Base-by-base conservation (phyloP, 1,140 invertebrate genomes). In the Rhagoletis pomonella region DNA sequence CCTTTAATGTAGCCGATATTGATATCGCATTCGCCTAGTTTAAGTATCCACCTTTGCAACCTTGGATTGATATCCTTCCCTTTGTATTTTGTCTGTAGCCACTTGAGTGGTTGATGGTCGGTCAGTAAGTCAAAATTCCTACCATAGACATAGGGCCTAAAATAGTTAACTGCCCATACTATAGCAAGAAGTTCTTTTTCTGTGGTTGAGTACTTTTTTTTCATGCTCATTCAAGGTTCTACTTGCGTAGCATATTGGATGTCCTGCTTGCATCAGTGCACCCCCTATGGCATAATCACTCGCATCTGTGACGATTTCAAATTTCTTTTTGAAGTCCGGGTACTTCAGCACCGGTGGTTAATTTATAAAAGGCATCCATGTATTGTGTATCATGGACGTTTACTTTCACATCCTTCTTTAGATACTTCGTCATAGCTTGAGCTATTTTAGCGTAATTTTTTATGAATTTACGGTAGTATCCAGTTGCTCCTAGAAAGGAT, bases 141-240 rank as follows among this genome's bases (percentile, higher is more conserved):
- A 39, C 69, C 69, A 73, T 73, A 73, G 6, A 73, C 10, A 50
- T 73, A 73, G 6, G 69, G 69, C 17, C 67, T 39, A 39, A 69
- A 69, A 69, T 69, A 69, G 9, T 69, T 39, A 4, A n/a, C 17
- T 4, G n/a, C n/a, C n/a, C n/a, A n/a, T n/a, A n/a, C n/a, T n/a
- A n/a, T n/a, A n/a, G n/a, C n/a, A n/a, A n/a, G n/a, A n/a, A n/a
- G n/a, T n/a, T n/a, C n/a, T n/a, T n/a, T n/a, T n/a, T n/a, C n/a
- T n/a, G 10, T 62, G 17, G 89, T 91, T 87, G 86, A 91, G 89
- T 93, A 94, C 88, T n/a, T 92, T 93, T 85, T n/a, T 42, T 89
- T 94, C 93, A 4, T 91, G 90, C 55, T 90, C 87, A 88, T 93
- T 94, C 55, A 94, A 87, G 12, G 89, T 91, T 62, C 93, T 85